Conservation (phyloP, 2,888 invertebrate genomes). For the Epistrophella euchroma region DNA sequence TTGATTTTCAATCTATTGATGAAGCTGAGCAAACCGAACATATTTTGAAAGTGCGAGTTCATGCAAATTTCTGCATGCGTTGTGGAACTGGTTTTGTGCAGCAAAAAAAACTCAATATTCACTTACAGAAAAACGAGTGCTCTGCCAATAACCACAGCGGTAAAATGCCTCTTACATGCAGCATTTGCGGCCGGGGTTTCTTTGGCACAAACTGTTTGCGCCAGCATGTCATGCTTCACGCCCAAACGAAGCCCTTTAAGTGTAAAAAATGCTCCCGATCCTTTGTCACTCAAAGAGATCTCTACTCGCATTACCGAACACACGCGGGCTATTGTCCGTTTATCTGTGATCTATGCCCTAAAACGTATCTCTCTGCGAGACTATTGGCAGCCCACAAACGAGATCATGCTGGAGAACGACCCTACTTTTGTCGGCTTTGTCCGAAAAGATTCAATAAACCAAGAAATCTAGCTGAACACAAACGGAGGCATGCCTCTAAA, state of each 20-base stretch:
- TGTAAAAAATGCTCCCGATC: conserved; percentile 17
- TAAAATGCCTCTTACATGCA: conserved; percentile 25
- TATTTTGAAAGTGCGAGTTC: conserved; percentile 8
- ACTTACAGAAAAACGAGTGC: conserved; percentile 15
- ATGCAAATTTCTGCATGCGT: conserved; percentile 30
- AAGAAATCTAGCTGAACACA: neutral
- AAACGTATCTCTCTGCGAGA: neutral
- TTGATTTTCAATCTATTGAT: conserved; percentile 22
- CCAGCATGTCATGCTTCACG: conserved; percentile 10
- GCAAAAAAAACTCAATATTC: conserved; percentile 5
- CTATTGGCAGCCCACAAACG: neutral
- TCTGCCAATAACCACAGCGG: neutral
- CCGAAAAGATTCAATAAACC: conserved; percentile 13
- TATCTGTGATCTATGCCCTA: conserved; percentile 16
- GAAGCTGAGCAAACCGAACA: conserved; percentile 30
- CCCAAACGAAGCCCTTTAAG: conserved; percentile 28
- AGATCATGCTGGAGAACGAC: neutral
- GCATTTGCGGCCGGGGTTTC: conserved; percentile 19
- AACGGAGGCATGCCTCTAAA: neutral
- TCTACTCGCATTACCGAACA: conserved; percentile 4
- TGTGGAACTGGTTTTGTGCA: conserved; percentile 37
- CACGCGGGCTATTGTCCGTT: conserved; percentile 12
- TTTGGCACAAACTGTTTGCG: neutral
- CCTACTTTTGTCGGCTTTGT: conserved; percentile 4
- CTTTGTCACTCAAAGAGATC: conserved; percentile 12